Conservation (phyloP, 2,888 invertebrate species). For the Drosophila greeni region DNA sequence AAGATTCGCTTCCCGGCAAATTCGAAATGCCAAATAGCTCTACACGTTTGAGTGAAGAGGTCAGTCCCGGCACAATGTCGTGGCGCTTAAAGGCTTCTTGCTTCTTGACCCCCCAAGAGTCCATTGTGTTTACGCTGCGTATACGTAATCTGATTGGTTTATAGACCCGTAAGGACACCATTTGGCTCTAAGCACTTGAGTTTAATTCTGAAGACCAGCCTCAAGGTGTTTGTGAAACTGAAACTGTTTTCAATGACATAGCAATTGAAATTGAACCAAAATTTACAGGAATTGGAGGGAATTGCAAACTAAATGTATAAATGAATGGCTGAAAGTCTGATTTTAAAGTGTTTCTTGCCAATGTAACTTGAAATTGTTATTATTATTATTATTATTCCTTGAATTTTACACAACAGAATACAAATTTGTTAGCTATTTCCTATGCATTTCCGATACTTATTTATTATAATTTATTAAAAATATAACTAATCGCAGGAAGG, state of each 20-base stretch:
- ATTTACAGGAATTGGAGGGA: neutral
- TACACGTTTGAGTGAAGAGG: neutral
- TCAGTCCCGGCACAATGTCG: slow-evolving; percentile 7
- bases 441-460: too few species aligned
- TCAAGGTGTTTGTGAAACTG: slow-evolving; percentile 5
- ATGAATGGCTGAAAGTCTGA: neutral
- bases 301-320: neutral
- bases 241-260: slow-evolving; percentile 6
- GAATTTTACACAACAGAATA: too few species aligned
- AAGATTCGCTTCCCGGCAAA: slow-evolving; percentile 50
- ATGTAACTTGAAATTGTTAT: too few species aligned
- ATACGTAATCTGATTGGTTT: slow-evolving; percentile 24
- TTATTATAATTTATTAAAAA: too few species aligned
- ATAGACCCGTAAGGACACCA: slow-evolving; percentile 5
- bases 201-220: neutral
- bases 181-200: neutral
- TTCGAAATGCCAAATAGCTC: slow-evolving; percentile 12
- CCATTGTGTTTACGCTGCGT: slow-evolving; percentile 33
- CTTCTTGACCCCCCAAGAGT: slow-evolving; percentile 1
- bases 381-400: too few species aligned
- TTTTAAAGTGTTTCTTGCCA: neutral
- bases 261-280: slow-evolving; percentile 5
- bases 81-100: neutral
- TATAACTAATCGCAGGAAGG: too few species aligned
- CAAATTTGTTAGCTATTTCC: too few species aligned